Base-by-base conservation (phyloP, 2,888 invertebrate species). In the Leptopilina drosophilae region DNA sequence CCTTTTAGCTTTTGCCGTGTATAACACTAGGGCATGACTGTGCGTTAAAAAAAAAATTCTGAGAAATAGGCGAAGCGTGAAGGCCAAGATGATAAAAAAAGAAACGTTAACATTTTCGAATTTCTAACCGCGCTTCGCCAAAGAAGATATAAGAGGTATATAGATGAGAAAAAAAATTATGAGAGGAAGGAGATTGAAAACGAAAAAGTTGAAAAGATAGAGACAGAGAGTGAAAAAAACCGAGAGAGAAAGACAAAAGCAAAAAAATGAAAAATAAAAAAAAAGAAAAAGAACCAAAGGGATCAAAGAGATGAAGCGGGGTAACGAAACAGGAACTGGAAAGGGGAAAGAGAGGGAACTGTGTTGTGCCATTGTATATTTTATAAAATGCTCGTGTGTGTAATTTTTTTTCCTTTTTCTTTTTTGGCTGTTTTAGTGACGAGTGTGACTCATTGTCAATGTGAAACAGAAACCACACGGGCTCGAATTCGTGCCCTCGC, bases 51-150 rank as follows among this genome's bases (percentile, higher is more conserved):
- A 82, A 83, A 59, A 83, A 83, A 81, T 83, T 83, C 83, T 83
- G 80, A 82, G 83, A 83, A 83, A 82, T 79, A 82, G 79, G 64
- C 80, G 80, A 81, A 82, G 82, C 83, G 82, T 83, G 83, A 83
- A 83, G 83, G 83, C 81, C 82, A 82, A 81, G 79, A 83, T 83
- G 83, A 82, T 82, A 82, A 83, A 82, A 78, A 83, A 83, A 80
- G 77, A 80, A 80, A 79, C 79, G 79, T 83, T 81, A 81, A 83
- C 81, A 83, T 83, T 83, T 83, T 83, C 80, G 80, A 83, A 83
- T 83, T 83, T 83, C 81, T 83, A 82, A 81, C 81, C 80, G 73
- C 33, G 73, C 20, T 73, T 73, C 33, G 33, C 53, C 53, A 56
- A 46, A 49, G 40, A 26, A 53, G 56, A 73, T 73, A 33, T 33